Conservation (phyloP, 2,888 invertebrate genomes). For the Ptilodon capucinus region DNA sequence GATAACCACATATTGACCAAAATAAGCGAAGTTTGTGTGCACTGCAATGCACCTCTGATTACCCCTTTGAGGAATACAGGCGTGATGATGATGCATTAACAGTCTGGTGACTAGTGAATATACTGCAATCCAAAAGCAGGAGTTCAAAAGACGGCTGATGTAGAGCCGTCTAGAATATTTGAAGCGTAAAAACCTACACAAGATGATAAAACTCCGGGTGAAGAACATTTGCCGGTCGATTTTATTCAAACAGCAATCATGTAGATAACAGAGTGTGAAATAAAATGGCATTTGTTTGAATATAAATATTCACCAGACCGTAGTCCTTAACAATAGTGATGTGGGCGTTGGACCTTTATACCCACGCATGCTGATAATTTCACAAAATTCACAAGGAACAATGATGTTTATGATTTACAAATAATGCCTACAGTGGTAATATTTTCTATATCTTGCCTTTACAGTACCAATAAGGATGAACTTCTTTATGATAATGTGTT, state of each 20-base stretch:
- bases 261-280: constrained; percentile 18
- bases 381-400: constrained; percentile 27
- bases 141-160: constrained; percentile 45
- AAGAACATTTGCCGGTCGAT: constrained; percentile 21
- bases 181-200: constrained; percentile 48
- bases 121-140: constrained; percentile 40
- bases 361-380: constrained; percentile 33
- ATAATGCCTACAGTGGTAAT: constrained; percentile 14
- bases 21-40: too few species aligned
- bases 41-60: too few species aligned
- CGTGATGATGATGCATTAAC: too few species aligned
- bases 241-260: constrained; percentile 24
- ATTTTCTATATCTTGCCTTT: constrained; percentile 19
- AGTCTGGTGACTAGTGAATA: constrained; percentile 30
- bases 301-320: constrained; percentile 29
- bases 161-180: constrained; percentile 46
- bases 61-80: too few species aligned
- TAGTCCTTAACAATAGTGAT: constrained; percentile 31
- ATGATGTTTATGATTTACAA: constrained; percentile 30
- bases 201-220: constrained; percentile 37
- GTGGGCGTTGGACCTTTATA: constrained; percentile 32
- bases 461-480: background rate
- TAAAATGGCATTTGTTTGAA: constrained; percentile 22
- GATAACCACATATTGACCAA: too few species aligned
- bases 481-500: constrained; percentile 1